Evolutionary conservation across 2,797 vertebrate species (phyloP).

Genomic region (Tinamus major): DNA sequence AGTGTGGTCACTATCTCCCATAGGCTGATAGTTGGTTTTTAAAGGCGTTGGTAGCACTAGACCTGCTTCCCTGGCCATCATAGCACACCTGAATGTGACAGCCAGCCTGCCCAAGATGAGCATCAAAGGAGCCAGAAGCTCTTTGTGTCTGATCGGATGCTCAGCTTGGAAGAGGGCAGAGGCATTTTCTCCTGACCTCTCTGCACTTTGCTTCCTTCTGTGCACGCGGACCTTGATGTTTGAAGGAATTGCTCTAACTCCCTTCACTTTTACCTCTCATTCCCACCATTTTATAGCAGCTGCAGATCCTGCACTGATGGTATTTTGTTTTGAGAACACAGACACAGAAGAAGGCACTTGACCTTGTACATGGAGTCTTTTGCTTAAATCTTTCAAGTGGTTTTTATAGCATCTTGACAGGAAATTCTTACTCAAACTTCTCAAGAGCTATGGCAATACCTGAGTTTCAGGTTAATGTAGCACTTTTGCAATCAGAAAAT

Average conservation of each 20-base stretch:
- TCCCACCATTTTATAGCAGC: background rate
- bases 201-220: background rate
- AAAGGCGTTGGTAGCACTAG: fast-evolving
- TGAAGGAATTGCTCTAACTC: background rate
- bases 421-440: background rate
- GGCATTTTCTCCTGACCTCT: background rate
- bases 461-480: background rate
- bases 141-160: background rate
- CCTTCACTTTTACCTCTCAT: background rate
- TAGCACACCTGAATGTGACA: fast-evolving
- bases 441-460: background rate
- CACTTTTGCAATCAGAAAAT: background rate
- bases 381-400: background rate
- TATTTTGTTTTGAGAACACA: background rate
- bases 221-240: fast-evolving
- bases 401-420: background rate
- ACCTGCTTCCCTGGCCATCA: background rate
- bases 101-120: background rate
- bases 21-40: background rate
- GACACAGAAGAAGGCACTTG: background rate
- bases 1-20: fast-evolving
- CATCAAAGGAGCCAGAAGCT: background rate
- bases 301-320: background rate
- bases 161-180: background rate
- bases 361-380: background rate